Evolutionary conservation across 2,888 invertebrate species (phyloP), one percentile per base, ranked within the genome.

Genomic region (Apamea sordens): DNA sequence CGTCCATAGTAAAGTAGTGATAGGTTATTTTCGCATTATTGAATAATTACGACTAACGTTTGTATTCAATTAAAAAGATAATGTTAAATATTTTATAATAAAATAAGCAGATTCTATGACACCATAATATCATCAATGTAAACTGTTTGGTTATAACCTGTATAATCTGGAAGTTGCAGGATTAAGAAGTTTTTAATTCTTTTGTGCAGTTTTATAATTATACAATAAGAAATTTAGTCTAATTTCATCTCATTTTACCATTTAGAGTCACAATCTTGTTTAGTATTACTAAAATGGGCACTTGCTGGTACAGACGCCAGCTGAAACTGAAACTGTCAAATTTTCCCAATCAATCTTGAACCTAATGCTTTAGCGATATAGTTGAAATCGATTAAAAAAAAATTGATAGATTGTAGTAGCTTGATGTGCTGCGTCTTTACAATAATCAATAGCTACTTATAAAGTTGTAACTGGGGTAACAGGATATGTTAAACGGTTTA

Each of bases 1-100:
- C 47, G 44, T 56, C 36, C 21, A 36, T 65, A 76, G 15, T 74
- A 18, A 76, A 76, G 76, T 65, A 50, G 21, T 74, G 21, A 76
- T 84, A 41, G 32, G 77, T 71, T 63, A 53, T 72, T 82, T 84
- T 86, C 80, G 70, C 47, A 77, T 82, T 76, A 61, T 73, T 50
- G 5, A 65, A 65, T 59, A 56, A 77, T 63, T 61, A 64, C 67
- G 8, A 82, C 41, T 28, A 24, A 68, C 4, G 18, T 56, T 41
- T 15, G 5, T 8, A 28, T 69, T 47, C 5, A 63, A 76, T 44
- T 59, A n/a, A 21, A 65, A 41, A 61, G 24, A 36, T 41, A 41
- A 36, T 4, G n/a, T 53, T 53, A 41, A 65, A 50, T 32, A 32
- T 36, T 53, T 32, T 65, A 4, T 10, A 64, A 15, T 21, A 59